phyloP scores from a whole-genome alignment of 2,797 vertebrate species.

The Tauraco hartlaubi region DNA sequence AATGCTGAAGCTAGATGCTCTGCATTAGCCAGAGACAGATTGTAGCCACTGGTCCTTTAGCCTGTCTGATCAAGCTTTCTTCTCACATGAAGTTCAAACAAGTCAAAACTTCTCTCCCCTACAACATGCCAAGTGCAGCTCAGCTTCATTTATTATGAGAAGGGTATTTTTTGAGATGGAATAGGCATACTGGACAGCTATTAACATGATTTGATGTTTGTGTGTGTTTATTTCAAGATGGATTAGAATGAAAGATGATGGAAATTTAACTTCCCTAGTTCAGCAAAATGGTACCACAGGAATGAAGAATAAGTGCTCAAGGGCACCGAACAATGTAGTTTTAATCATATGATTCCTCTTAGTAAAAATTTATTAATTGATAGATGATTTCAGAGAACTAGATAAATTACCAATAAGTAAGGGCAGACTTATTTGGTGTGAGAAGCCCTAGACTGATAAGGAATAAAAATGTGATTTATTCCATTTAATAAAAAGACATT shows the following conservation, averaged over 20 bases:
- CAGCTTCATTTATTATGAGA: background rate
- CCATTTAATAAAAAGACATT: background rate
- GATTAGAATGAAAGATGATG: background rate
- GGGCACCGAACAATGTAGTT: background rate
- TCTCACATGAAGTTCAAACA: background rate
- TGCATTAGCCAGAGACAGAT: background rate
- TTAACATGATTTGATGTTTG: background rate
- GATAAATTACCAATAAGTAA: background rate
- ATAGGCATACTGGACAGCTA: background rate
- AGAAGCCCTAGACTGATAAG: background rate
- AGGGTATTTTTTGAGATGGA: background rate
- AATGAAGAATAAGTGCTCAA: background rate
- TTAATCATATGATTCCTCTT: background rate
- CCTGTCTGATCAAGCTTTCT: background rate
- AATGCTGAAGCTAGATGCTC: background rate
- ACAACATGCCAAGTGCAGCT: background rate
- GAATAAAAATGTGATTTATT: background rate
- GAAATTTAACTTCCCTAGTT: background rate
- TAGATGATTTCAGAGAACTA: background rate
- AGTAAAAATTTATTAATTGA: background rate
- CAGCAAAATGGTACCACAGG: background rate
- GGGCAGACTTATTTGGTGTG: background rate
- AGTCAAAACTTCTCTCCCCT: background rate
- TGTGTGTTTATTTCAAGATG: background rate
- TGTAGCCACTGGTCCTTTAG: background rate